These are phyloP conservation scores for Chrysocyon brachyurus DNA, from an alignment of 2,797 vertebrate species.

Conservation along the genomic window DNA sequence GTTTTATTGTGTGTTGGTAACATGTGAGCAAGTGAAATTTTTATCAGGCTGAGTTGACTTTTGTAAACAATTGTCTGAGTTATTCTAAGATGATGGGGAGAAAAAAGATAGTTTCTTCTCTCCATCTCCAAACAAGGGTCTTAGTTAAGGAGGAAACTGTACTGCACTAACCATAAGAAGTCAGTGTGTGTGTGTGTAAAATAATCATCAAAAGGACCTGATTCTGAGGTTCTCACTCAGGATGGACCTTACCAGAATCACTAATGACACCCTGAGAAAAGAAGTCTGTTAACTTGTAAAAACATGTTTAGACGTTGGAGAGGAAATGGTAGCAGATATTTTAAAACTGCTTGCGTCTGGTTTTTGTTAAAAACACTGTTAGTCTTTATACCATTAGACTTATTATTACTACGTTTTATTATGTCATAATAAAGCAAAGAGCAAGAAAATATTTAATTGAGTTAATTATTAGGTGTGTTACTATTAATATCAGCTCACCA, in stretches of 20 bases:
- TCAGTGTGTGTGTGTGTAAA: background rate
- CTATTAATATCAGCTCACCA: slow-evolving; percentile 45
- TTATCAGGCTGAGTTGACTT: background rate
- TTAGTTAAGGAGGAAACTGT: background rate
- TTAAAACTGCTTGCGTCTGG: slow-evolving; percentile 76
- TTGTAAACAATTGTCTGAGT: background rate
- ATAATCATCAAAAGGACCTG: background rate
- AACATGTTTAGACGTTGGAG: slow-evolving; percentile 75
- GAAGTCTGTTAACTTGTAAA: slow-evolving; percentile 58
- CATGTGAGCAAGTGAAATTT: background rate
- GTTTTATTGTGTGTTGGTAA: background rate
- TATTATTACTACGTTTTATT: slow-evolving; percentile 74
- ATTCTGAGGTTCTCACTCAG: background rate
- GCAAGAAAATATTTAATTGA: slow-evolving; percentile 68
- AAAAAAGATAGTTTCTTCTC: background rate
- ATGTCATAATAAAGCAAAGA: slow-evolving; percentile 69
- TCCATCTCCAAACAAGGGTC: background rate
- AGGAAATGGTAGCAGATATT: slow-evolving; percentile 78
- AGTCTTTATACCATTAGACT: slow-evolving; percentile 55
- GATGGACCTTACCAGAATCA: background rate
- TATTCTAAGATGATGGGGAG: background rate
- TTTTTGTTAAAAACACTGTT: slow-evolving; percentile 81
- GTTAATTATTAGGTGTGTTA: slow-evolving; percentile 64
- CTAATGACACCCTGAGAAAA: background rate
- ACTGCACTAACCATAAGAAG: background rate